Conservation (phyloP, 1,140 invertebrate genomes). For the Campoletis sonorensis region DNA sequence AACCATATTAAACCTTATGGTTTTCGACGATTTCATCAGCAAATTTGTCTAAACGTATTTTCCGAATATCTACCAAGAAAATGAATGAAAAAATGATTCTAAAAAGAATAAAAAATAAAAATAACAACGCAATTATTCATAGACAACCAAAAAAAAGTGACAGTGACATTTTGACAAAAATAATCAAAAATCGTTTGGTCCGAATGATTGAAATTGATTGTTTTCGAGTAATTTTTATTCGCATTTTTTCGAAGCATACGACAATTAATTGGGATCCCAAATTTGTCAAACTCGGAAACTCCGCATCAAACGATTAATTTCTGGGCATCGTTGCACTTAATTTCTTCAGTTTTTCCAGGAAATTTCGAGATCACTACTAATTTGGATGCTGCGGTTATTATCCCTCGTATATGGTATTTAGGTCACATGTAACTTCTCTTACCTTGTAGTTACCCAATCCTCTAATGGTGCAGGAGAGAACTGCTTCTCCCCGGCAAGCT, state of each 20-base stretch:
- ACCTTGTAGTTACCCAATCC: constrained; percentile 91
- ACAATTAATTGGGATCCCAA: too few relatives aligned
- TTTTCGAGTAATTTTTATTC: too few relatives aligned
- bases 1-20: constrained; percentile 3
- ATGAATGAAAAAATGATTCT: neutral
- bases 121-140: too few relatives aligned
- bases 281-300: too few relatives aligned
- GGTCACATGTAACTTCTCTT: constrained; percentile 62
- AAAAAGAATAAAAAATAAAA: too few relatives aligned
- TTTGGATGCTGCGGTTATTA: neutral
- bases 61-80: neutral
- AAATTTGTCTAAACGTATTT: neutral
- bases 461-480: constrained; percentile 88
- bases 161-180: too few relatives aligned
- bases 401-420: neutral
- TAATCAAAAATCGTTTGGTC: too few relatives aligned
- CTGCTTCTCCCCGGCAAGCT: constrained; percentile 87
- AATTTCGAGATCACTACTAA: neutral
- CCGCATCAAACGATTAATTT: too few relatives aligned
- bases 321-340: too few relatives aligned
- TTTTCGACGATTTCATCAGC: neutral
- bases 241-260: too few relatives aligned
- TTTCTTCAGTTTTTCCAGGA: neutral
- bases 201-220: too few relatives aligned
- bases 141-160: too few relatives aligned